phyloP scores from a whole-genome alignment of 2,888 invertebrate genomes.

The Tholera decimalis region DNA sequence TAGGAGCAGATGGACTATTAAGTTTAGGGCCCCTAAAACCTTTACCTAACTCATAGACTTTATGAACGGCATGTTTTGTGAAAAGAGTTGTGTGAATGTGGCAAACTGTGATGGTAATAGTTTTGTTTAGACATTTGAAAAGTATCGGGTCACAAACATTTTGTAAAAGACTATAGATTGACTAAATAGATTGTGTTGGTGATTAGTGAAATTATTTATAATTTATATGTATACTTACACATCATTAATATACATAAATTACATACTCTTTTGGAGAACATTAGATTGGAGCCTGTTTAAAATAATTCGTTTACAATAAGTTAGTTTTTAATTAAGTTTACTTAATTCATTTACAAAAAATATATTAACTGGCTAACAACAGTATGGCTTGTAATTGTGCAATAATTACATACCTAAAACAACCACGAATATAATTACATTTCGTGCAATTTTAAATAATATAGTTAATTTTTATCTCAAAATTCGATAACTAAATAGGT shows the following conservation, averaged over 20 bases:
- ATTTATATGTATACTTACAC: neutral
- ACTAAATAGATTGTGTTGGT: slow-evolving; percentile 6
- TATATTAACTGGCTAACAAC: too few relatives aligned
- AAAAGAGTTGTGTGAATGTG: slow-evolving; percentile 26
- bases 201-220: slow-evolving; percentile 20
- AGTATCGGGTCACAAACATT: slow-evolving; percentile 22
- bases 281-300: slow-evolving; percentile 5
- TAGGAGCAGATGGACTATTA: slow-evolving; percentile 94
- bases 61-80: slow-evolving; percentile 19
- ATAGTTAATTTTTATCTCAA: too few relatives aligned
- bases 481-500: neutral
- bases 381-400: neutral
- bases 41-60: slow-evolving; percentile 84
- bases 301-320: neutral
- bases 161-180: slow-evolving; percentile 22
- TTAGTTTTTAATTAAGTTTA: too few relatives aligned
- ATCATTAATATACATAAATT: slow-evolving; percentile 2
- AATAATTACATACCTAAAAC: too few relatives aligned
- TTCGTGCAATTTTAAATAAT: too few relatives aligned
- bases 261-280: slow-evolving; percentile 6
- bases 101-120: slow-evolving; percentile 52
- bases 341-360: too few relatives aligned
- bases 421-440: too few relatives aligned
- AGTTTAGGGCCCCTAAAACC: slow-evolving; percentile 94
- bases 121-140: slow-evolving; percentile 23